A percentile compares a stretch with the other conserved stretches of the same genome.
Conservation (phyloP, 2,797 vertebrate genomes). For the Gadopsis marmoratus region DNA sequence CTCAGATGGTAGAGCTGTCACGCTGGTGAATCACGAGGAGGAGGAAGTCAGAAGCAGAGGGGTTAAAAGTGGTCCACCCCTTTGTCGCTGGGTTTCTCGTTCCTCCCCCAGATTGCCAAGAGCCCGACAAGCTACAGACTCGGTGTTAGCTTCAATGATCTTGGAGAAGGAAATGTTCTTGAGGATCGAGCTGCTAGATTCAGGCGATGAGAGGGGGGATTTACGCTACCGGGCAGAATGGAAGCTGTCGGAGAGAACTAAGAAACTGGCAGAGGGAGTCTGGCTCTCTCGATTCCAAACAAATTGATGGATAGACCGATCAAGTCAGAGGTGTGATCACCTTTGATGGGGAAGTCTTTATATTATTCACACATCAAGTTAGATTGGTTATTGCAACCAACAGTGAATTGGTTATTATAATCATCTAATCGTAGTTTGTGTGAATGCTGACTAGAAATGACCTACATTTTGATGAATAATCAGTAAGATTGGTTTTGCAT, state of each 20-base stretch:
- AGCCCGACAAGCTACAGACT: conserved; percentile 60
- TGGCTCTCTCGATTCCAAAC: conserved; percentile 74
- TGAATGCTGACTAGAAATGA: conserved; percentile 58
- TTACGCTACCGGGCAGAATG: conserved; percentile 78
- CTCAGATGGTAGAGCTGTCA: conserved; percentile 42
- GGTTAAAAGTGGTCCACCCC: conserved; percentile 32
- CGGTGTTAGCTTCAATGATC: conserved; percentile 57
- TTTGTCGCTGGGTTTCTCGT: conserved; percentile 49
- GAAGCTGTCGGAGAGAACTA: conserved; percentile 78
- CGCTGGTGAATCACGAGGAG: conserved; percentile 35
- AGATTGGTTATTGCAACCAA: conserved; percentile 23
- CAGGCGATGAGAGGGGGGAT: conserved; percentile 63
- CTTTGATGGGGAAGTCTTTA: conserved; percentile 36
- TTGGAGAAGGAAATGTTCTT: conserved; percentile 78
- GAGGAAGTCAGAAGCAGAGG: conserved; percentile 52
- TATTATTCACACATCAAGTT: conserved; percentile 35
- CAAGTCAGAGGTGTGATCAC: conserved; percentile 40
- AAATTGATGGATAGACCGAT: conserved; percentile 49
- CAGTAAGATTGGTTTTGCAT: conserved; percentile 46
- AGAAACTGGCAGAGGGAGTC: conserved; percentile 76
- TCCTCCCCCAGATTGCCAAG: conserved; percentile 66
- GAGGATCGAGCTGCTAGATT: conserved; percentile 77
- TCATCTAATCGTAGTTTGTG: conserved; percentile 41
- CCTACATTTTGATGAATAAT: conserved; percentile 55
- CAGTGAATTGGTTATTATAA: conserved; percentile 22